These are phyloP conservation scores for Tachysurus fulvidraco DNA, from an alignment of 2,113 vertebrate species.

Conservation along the genomic window DNA sequence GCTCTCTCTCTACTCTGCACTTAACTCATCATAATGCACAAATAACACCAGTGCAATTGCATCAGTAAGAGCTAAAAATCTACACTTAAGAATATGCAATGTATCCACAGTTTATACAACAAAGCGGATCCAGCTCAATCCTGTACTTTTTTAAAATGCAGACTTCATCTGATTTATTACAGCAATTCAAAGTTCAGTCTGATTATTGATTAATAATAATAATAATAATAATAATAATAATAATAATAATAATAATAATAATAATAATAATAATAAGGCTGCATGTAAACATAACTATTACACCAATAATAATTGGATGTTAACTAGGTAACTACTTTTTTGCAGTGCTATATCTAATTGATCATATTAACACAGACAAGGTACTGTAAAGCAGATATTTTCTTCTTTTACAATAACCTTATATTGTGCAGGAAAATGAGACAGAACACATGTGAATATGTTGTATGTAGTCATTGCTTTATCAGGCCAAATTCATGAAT, in stretches of 20 bases:
- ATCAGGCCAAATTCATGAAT: not conserved
- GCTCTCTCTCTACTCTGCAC: no score
- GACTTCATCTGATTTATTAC: not conserved
- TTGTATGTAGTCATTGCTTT: no score
- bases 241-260: no score
- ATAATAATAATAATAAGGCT: not conserved
- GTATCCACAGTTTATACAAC: not conserved
- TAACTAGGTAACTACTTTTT: not conserved
- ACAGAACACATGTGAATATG: not conserved
- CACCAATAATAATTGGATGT: not conserved
- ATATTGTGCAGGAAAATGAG: not conserved
- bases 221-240: no score
- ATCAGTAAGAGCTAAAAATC: not conserved
- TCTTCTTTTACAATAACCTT: not conserved
- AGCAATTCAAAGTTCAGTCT: not conserved
- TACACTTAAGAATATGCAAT: not conserved
- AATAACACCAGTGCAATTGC: constrained; percentile 1
- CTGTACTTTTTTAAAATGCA: not conserved
- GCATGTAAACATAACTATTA: not conserved
- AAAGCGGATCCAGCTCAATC: not conserved
- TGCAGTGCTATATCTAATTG: not conserved
- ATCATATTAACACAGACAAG: not conserved
- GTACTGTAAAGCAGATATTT: not conserved
- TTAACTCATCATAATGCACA: constrained; percentile 37
- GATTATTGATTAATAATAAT: not conserved